Percentiles rank a stretch among this genome's conserved stretches.
Conservation (phyloP, 92 coral and sea anemone species). For the Hydrozoanthus gracilis region DNA sequence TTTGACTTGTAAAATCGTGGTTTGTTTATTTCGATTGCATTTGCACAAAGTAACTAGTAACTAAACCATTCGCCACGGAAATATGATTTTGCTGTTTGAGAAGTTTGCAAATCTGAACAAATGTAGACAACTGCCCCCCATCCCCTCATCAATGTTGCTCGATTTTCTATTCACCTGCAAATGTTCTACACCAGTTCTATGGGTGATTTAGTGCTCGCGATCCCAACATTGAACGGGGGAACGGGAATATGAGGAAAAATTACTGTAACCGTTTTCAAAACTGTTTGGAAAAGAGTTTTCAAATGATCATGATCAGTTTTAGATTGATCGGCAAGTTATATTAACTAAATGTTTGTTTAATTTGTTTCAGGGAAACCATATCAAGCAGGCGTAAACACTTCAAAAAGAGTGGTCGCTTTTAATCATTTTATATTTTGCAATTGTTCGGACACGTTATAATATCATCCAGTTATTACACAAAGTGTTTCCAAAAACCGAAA, state of each 20-base stretch:
- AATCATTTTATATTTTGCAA: neutral
- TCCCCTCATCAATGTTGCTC: slow-evolving; percentile 3
- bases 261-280: neutral
- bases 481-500: neutral
- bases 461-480: neutral
- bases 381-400: neutral
- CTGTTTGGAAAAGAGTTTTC: neutral
- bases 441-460: neutral
- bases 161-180: neutral
- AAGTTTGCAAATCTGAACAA: neutral
- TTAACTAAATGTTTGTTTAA: no score
- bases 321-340: neutral
- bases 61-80: neutral
- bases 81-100: neutral
- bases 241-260: neutral
- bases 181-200: slow-evolving; percentile 13
- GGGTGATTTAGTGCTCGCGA: neutral
- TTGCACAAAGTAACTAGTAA: neutral
- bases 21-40: neutral
- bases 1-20: slow-evolving; percentile 1
- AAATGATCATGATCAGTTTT: neutral
- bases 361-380: neutral
- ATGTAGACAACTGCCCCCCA: neutral
- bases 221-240: slow-evolving; percentile 7
- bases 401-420: neutral